Conservation (phyloP, 2,113 vertebrate genomes). For the Leptocoma aspasia region DNA sequence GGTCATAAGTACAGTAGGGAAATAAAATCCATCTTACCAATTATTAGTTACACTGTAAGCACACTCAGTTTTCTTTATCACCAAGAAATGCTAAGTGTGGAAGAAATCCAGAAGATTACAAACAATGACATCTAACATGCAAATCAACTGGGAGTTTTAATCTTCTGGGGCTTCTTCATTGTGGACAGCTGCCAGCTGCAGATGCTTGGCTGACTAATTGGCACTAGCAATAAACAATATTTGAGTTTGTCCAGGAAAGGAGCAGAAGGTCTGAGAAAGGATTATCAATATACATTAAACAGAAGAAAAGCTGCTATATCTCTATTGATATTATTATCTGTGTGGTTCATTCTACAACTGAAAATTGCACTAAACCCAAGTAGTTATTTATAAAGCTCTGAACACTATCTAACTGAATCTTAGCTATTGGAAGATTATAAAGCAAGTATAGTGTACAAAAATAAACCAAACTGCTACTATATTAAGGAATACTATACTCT, state of each 20-base stretch:
- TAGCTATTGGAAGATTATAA: not conserved
- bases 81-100: not conserved
- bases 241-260: conserved; percentile 3
- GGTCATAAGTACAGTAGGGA: not conserved
- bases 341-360: not conserved
- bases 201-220: not conserved
- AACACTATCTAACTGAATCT: not conserved
- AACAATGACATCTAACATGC: not conserved
- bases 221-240: not conserved
- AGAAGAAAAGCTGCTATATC: not conserved
- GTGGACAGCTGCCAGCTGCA: conserved; percentile 13
- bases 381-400: not conserved
- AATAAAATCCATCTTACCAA: not conserved
- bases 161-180: not conserved
- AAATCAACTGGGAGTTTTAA: not conserved
- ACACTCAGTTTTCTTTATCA: not conserved
- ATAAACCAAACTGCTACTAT: not conserved
- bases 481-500: not conserved
- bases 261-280: not conserved
- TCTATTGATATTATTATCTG: not conserved
- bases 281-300: not conserved
- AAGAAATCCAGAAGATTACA: conserved; percentile 7
- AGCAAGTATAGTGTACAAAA: not conserved
- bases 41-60: not conserved
- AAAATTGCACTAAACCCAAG: not conserved